A percentile compares a stretch with the other conserved stretches of the same genome.
Conservation (phyloP, 2,888 invertebrate species). For the Oxycera nigricornis region DNA sequence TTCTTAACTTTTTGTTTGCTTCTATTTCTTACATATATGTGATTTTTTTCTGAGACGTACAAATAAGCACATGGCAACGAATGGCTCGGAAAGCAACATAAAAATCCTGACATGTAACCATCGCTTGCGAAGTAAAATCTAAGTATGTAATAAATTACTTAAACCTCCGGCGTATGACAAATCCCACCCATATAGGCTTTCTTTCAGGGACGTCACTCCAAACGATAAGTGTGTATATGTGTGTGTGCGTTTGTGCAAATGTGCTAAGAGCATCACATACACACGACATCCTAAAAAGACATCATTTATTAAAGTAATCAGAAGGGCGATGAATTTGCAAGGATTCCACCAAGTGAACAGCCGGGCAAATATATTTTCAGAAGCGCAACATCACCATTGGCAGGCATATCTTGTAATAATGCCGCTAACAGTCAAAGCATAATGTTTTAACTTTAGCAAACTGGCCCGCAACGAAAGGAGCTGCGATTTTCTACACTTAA, state of each 20-base stretch:
- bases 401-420: neutral
- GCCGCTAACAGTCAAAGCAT: neutral
- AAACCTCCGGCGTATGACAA: constrained; percentile 24
- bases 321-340: constrained; percentile 16
- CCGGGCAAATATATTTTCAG: neutral
- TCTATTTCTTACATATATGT: too few relatives aligned
- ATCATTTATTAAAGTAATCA: constrained; percentile 35
- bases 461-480: constrained; percentile 16
- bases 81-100: too few relatives aligned
- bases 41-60: too few relatives aligned
- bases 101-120: neutral
- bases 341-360: neutral
- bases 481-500: constrained; percentile 32
- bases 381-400: constrained; percentile 24
- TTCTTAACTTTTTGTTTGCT: too few relatives aligned
- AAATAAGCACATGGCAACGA: too few relatives aligned
- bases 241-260: too few relatives aligned
- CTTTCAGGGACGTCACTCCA: neutral
- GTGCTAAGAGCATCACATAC: neutral
- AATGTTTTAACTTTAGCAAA: constrained; percentile 5
- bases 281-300: neutral
- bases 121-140: constrained; percentile 20
- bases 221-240: too few relatives aligned
- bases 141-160: constrained; percentile 35
- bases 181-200: constrained; percentile 30